These are phyloP conservation scores for Sarcophaga bullata DNA, from an alignment of 1,140 invertebrate genomes.

Conservation along the genomic window DNA sequence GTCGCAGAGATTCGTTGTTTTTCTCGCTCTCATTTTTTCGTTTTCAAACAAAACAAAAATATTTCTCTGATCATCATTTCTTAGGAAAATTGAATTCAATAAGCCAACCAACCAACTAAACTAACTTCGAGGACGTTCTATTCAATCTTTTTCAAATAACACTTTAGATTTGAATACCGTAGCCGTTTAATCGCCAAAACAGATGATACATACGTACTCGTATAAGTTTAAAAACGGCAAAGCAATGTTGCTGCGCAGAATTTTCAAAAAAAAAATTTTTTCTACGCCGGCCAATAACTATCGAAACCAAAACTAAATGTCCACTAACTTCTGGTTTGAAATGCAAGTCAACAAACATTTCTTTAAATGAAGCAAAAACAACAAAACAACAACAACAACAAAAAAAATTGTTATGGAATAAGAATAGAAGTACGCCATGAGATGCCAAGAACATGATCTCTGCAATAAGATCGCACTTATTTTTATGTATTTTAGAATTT, in stretches of 20 bases:
- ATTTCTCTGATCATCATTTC: not conserved
- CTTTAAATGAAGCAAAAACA: not conserved
- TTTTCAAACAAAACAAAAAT: not conserved
- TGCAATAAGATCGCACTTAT: conserved; percentile 38
- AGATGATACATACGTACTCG: not conserved
- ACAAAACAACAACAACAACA: not conserved
- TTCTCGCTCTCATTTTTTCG: no score
- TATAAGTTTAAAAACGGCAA: not conserved
- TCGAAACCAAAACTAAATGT: not conserved
- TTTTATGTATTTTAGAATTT: conserved; percentile 18
- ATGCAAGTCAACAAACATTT: conserved; percentile 4
- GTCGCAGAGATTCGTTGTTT: not conserved
- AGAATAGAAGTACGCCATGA: conserved; percentile 20
- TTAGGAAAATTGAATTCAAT: not conserved
- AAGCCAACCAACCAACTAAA: not conserved
- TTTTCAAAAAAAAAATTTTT: not conserved
- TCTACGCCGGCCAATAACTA: conserved; percentile 23
- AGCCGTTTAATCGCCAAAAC: conserved; percentile 3
- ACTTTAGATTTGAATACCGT: conserved; percentile 15
- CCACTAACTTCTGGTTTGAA: not conserved
- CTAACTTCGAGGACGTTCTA: not conserved
- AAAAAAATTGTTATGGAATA: not conserved
- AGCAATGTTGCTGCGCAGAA: not conserved
- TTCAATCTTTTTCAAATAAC: conserved; percentile 22
- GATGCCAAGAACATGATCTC: conserved; percentile 35